These are phyloP conservation scores for Gonioctena quinquepunctata DNA, from an alignment of 1,140 invertebrate species.

Conservation along the genomic window DNA sequence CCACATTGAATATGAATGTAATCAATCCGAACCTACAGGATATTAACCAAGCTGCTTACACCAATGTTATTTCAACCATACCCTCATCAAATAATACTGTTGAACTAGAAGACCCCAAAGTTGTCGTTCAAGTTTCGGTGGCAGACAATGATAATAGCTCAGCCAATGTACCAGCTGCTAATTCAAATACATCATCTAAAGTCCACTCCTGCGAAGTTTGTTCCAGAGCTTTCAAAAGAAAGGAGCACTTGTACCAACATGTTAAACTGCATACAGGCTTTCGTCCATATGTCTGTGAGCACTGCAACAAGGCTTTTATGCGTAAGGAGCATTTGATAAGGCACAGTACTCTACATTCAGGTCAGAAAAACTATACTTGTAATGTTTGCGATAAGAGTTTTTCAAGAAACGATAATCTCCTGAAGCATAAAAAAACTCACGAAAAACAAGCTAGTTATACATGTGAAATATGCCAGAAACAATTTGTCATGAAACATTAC, in stretches of 20 bases:
- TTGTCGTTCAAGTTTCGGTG: not conserved
- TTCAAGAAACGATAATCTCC: slow-evolving; percentile 75
- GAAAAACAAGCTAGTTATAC: slow-evolving; percentile 69
- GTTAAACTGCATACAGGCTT: slow-evolving; percentile 72
- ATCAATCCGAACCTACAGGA: slow-evolving; percentile 23
- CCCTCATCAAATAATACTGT: not conserved
- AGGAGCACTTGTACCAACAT: slow-evolving; percentile 65
- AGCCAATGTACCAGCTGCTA: not conserved
- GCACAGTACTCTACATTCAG: slow-evolving; percentile 75
- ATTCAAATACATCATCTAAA: slow-evolving; percentile 18
- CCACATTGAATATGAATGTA: slow-evolving; percentile 30
- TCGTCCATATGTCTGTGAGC: slow-evolving; percentile 66
- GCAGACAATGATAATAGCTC: slow-evolving; percentile 1
- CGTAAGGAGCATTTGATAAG: slow-evolving; percentile 71
- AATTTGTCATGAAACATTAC: slow-evolving; percentile 72
- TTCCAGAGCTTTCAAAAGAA: slow-evolving; percentile 63
- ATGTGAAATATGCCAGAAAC: slow-evolving; percentile 73
- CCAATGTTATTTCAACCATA: slow-evolving; percentile 13
- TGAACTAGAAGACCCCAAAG: not conserved
- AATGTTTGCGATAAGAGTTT: slow-evolving; percentile 78
- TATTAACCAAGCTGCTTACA: slow-evolving; percentile 16
- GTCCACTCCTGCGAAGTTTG: slow-evolving; percentile 61
- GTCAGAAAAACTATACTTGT: slow-evolving; percentile 74
- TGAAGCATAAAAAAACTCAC: slow-evolving; percentile 72
- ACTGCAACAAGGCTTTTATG: slow-evolving; percentile 74